Evolutionary conservation across 2,888 invertebrate species (phyloP), one percentile per base, ranked within the genome.

Genomic region (Leucoptera coffeella): DNA sequence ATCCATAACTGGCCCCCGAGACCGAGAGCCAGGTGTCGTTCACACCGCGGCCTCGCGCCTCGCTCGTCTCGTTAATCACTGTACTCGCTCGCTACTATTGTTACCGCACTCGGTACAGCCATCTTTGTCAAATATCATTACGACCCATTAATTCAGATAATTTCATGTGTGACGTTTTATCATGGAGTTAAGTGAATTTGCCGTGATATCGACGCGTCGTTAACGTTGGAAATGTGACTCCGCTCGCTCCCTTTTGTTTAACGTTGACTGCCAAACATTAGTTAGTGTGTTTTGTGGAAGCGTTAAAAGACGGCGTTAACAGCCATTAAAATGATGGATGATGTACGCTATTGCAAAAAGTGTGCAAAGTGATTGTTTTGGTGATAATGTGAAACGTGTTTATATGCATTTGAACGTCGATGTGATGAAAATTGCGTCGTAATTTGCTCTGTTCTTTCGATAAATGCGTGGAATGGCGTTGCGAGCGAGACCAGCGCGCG

Each of bases 111-210:
- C 53, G 53, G 60, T 57, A 60, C 65, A 62, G 64, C 67, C 67
- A 69, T 69, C 65, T 67, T 69, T 65, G 64, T 69, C 65, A 62
- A 67, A 65, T n/a, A n/a, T n/a, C n/a, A n/a, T 64, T 64, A 67
- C 48, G 48, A 39, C 43, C 53, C 51, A 65, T 55, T 58, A 54
- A 58, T 58, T 61, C 56, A 47, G 51, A 47, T 58, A 57, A 50
- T 55, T 55, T 40, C 43, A 45, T 50, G 50, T 50, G 46, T 49
- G 37, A 40, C 47, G 47, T 41, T 41, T 38, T 42, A 50, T 52
- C 57, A 60, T 59, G 55, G 50, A 59, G 55, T 51, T 53, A 55
- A 58, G 55, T 46, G 44, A 43, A 35, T 32, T 37, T 37, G 39
- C 30, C 42, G 40, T 46, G 48, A 45, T 51, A 52, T 38, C 42